Percentiles rank a stretch among this genome's conserved stretches.
phyloP scores from a whole-genome alignment of 2,797 vertebrate species.

The Corythornis leucogaster region DNA sequence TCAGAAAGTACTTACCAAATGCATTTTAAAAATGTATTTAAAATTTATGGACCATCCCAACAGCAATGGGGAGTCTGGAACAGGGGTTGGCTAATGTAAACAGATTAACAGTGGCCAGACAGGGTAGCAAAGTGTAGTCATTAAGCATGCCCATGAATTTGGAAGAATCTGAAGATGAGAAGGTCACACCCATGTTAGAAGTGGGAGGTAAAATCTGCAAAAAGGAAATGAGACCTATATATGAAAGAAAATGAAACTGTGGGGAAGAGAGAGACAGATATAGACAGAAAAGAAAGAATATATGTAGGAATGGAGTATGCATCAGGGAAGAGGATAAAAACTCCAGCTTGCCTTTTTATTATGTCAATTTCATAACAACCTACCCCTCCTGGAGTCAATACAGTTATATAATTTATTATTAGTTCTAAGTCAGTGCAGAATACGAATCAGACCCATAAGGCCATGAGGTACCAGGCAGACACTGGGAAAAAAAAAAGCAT shows the following conservation, averaged over 20 bases:
- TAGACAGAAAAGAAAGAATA: not conserved
- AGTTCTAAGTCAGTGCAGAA: not conserved
- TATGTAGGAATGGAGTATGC: not conserved
- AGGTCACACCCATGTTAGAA: not conserved
- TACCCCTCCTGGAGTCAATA: not conserved
- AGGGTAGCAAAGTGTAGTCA: slow-evolving; percentile 11
- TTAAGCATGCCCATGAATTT: not conserved
- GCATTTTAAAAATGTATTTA: not conserved
- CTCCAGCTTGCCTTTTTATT: not conserved
- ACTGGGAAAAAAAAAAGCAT: not conserved
- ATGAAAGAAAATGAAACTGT: not conserved
- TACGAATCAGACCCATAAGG: not conserved
- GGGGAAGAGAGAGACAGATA: not conserved
- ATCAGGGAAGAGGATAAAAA: not conserved
- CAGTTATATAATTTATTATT: not conserved
- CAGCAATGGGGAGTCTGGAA: not conserved
- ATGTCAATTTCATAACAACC: not conserved
- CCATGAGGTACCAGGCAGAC: not conserved
- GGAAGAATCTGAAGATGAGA: slow-evolving; percentile 23
- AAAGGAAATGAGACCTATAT: not conserved
- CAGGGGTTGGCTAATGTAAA: not conserved
- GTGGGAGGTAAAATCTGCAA: not conserved
- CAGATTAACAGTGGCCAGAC: slow-evolving; percentile 16
- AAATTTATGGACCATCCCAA: slow-evolving; percentile 14
- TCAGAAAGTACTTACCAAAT: slow-evolving; percentile 8